Base-by-base conservation (phyloP, 53 echinoderm and acorn worm species). In the Antedon mediterranea region DNA sequence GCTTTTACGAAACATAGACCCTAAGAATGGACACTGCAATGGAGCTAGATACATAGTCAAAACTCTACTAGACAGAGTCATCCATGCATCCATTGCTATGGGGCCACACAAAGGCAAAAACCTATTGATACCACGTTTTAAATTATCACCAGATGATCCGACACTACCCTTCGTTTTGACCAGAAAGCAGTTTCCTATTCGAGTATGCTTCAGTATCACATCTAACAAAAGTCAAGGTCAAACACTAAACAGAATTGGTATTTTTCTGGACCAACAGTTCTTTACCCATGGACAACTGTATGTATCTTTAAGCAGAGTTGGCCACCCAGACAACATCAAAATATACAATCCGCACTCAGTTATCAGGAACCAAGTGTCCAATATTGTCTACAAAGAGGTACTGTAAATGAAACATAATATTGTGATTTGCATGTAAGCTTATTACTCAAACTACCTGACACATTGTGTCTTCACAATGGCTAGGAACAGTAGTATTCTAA, bases 101-200 rank as follows among this genome's bases (percentile, higher is more conserved):
- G 82, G 76, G 29, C 57, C 31, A 23, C 29, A 82, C 32, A 71
- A 29, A 74, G 81, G 81, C 32, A 81, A 31, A 15, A 37, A 26
- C 15, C 23, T 81, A 72, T 6, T 75, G 2, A 82, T 82, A 26
- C 76, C 82, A 20, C 75, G 76, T 34, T 14, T 82, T 23, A 57
- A 33, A 31, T n/a, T 82, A 18, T 27, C 32, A 14, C 71, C 76
- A 30, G 28, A 43, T 72, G 83, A 82, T 29, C 34, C 43, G 2
- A 30, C 15, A 15, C 31, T 77, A 20, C 77, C 83, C 71, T 76
- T 82, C 72, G 27, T 11, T 33, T 71, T 78, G 71, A 30, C 31
- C 14, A 82, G 83, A 34, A 76, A 30, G 57, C 83, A 82, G 37
- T 82, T 82, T 77, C 77, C 83, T 71, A 31, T 82, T n/a, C 23